phyloP scores from a whole-genome alignment of 2,797 vertebrate species.

The Florisuga fusca region DNA sequence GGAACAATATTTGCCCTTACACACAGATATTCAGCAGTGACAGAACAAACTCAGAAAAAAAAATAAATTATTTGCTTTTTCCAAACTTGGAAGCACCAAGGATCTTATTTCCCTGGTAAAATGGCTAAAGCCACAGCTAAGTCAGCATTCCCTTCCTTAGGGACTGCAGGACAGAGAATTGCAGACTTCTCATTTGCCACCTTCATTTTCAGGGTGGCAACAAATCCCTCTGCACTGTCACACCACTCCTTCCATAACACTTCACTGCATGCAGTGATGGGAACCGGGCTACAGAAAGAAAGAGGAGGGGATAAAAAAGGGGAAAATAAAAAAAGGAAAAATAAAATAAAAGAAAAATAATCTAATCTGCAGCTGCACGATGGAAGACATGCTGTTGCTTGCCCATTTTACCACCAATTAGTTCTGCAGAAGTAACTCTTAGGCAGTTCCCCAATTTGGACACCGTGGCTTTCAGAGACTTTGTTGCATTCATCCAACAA shows the following conservation, averaged over 20 bases:
- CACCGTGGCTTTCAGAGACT: neutral
- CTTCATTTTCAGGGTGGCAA: neutral
- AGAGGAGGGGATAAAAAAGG: too few relatives aligned
- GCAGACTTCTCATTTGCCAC: neutral
- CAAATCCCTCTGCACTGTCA: neutral
- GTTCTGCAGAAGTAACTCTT: neutral
- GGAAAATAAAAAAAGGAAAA: too few relatives aligned
- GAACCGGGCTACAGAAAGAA: neutral
- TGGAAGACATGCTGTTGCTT: accelerated
- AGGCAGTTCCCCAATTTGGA: neutral
- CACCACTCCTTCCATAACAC: neutral
- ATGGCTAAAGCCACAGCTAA: neutral
- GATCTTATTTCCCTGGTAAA: neutral
- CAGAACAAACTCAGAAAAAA: neutral
- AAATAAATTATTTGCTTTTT: neutral
- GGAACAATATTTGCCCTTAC: neutral
- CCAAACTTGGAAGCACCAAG: neutral
- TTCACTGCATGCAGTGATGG: neutral
- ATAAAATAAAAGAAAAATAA: too few relatives aligned
- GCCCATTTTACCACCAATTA: neutral
- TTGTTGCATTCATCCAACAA: neutral
- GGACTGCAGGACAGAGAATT: neutral
- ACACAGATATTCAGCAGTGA: neutral
- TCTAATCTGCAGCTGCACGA: neutral
- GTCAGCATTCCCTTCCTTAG: neutral